Conservation (phyloP, 2,888 invertebrate genomes). For the Orgyia antiqua region DNA sequence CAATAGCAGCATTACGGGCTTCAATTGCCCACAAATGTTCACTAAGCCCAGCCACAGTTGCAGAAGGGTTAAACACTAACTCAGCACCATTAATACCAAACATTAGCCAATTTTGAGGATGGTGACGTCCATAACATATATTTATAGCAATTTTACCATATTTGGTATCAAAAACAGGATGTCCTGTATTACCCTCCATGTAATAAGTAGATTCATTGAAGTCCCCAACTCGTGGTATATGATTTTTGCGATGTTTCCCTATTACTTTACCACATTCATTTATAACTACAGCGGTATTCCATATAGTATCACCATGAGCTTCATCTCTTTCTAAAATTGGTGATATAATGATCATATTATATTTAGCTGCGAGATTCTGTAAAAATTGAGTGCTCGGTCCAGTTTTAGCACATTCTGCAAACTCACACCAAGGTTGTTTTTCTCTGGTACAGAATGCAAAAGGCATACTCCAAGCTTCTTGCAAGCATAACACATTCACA, state of each 20-base stretch:
- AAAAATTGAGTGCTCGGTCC: constrained; percentile 93
- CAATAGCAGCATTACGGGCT: constrained; percentile 97
- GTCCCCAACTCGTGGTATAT: constrained; percentile 98
- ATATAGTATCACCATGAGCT: constrained; percentile 90
- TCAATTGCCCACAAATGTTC: constrained; percentile 98
- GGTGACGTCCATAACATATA: constrained; percentile 99
- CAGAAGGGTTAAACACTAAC: constrained; percentile 99
- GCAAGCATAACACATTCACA: constrained; percentile 95
- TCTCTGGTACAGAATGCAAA: constrained; percentile 99
- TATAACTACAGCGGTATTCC: constrained; percentile 97
- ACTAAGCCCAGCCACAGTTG: constrained; percentile 88
- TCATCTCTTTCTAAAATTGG: constrained; percentile 97
- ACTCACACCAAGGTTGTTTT: constrained; percentile 97
- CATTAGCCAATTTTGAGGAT: constrained; percentile 99
- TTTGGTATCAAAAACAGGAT: constrained; percentile 93
- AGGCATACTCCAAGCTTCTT: constrained; percentile 99
- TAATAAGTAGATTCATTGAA: constrained; percentile 99
- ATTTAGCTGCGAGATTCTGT: constrained; percentile 84
- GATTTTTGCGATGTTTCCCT: constrained; percentile 98
- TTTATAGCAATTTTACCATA: constrained; percentile 95
- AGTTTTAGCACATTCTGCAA: constrained; percentile 92
- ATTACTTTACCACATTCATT: constrained; percentile 90
- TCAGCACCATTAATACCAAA: constrained; percentile 98
- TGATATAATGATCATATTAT: constrained; percentile 96
- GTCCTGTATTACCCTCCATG: constrained; percentile 96